Evolutionary conservation across 2,797 vertebrate species (phyloP), one percentile per base, ranked within the genome.

Genomic region (Thalassophryne amazonica): DNA sequence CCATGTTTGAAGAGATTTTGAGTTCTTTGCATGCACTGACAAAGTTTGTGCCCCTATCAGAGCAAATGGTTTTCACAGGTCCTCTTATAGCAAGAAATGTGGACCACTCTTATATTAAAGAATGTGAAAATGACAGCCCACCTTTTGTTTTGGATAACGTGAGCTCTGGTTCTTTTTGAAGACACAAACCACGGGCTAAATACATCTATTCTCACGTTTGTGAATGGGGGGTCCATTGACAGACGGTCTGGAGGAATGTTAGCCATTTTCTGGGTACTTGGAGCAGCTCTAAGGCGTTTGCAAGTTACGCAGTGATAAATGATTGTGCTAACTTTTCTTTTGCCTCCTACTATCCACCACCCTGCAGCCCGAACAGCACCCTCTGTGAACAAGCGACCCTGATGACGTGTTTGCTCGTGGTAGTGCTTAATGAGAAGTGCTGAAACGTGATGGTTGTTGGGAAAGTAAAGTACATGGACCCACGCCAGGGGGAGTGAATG

Each of bases 181-280:
- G 23, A 30, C 15, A 46, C 39, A 35, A 27, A 27, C 41, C 41
- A 56, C 14, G 24, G 52, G 9, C 32, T 41, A 15, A 46, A 56
- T 25, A 56, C 34, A 47, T 40, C 34, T 22, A 39, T 14, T n/a
- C 48, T 34, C n/a, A 52, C 27, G 18, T 45, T 45, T 30, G 18
- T 47, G 27, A 38, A 56, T 21, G 33, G 53, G 22, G n/a, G 27
- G 11, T 39, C 53, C 31, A 33, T 57, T 21, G 35, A 17, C 18
- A 32, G 15, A 24, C 6, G 3, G 3, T 51, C 56, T 51, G 47
- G 7, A 13, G 29, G 31, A 24, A 60, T 37, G 23, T 36, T n/a
- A 15, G 43, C 38, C 54, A 58, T 58, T 38, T 58, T 58, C 20
- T 49, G 37, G 15, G 10, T 34, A 13, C 28, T 40, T 6, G 35